Evolutionary conservation across 1,140 invertebrate species (phyloP), one percentile per base, ranked within the genome.

Genomic region (Aphelenchoides avenae): DNA sequence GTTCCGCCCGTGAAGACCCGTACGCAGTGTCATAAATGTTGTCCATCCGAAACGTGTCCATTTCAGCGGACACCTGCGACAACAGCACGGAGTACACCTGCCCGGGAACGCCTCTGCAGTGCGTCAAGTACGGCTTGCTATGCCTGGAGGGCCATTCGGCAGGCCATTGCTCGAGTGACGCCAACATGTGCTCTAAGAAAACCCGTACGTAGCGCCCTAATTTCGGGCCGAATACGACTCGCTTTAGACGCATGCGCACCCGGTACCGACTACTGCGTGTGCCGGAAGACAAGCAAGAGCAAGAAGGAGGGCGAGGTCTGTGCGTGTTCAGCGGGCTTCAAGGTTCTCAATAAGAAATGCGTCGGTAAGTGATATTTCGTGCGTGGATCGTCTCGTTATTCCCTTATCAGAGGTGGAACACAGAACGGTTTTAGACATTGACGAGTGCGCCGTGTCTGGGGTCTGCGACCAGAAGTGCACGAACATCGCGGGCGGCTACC

Each of bases 371-470:
- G 29, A 20, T 52, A 24, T 2, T 15, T 15, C 11, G 22, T 11
- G 13, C 15, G 9, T 44, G 11, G 11, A 11, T 11, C 42, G 42
- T 15, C 11, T 44, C 9, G 42, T 11, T 26, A 11, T 44, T 44
- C 22, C 29, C 15, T 26, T n/a, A n/a, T n/a, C n/a, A n/a, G n/a
- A n/a, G n/a, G n/a, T n/a, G n/a, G n/a, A n/a, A n/a, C n/a, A n/a
- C n/a, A n/a, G 18, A 13, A 36, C 13, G 13, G 18, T 13, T 70
- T 24, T 75, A 89, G 92, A 97, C 79, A 84, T 96, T 36, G 84
- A 96, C 78, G 93, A 97, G 79, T 98, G 93, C 41, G 84, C 87
- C 43, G 61, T 59, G 9, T 84, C 86, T 0, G 91, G 90, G 0
- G 83, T 84, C 1, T 98, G 93, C 76, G 95, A 92, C 0, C 72